These are phyloP conservation scores for Gibbula magus DNA, from an alignment of 2,888 invertebrate genomes.

Conservation along the genomic window DNA sequence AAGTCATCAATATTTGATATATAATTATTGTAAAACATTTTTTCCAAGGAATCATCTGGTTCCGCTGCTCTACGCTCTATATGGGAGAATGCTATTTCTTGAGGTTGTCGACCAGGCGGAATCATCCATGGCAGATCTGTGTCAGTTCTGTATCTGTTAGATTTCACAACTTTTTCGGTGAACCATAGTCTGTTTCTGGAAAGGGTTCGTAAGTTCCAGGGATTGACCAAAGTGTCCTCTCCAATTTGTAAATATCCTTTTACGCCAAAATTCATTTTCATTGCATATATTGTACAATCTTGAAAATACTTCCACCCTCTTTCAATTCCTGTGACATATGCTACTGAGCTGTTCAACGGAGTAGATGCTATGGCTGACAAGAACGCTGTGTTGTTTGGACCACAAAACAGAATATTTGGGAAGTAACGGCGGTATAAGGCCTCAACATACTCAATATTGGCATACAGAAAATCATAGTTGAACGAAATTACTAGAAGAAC, in stretches of 20 bases:
- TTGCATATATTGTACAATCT: slow-evolving; percentile 2
- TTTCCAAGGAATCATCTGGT: background rate
- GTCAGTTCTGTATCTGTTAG: background rate
- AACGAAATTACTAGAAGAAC: background rate
- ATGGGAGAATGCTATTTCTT: background rate
- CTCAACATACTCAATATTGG: slow-evolving; percentile 1
- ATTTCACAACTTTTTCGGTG: background rate
- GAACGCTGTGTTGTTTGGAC: background rate
- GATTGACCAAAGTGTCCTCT: slow-evolving; percentile 12
- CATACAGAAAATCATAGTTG: background rate
- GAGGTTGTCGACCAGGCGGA: background rate
- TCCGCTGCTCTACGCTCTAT: background rate
- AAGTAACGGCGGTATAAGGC: background rate
- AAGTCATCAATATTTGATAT: background rate
- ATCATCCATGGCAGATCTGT: background rate
- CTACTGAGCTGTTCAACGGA: background rate
- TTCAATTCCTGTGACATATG: background rate
- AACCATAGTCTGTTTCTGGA: slow-evolving; percentile 4
- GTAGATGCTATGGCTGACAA: background rate
- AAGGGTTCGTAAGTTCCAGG: background rate
- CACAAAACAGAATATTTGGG: background rate
- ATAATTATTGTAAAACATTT: background rate
- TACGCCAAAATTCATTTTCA: slow-evolving; percentile 3
- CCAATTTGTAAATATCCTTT: slow-evolving; percentile 20
- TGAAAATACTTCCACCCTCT: background rate